Evolutionary conservation across 2,888 invertebrate genomes (phyloP), one percentile per base, ranked within the genome.

Genomic region (Ormyrus pomaceus): DNA sequence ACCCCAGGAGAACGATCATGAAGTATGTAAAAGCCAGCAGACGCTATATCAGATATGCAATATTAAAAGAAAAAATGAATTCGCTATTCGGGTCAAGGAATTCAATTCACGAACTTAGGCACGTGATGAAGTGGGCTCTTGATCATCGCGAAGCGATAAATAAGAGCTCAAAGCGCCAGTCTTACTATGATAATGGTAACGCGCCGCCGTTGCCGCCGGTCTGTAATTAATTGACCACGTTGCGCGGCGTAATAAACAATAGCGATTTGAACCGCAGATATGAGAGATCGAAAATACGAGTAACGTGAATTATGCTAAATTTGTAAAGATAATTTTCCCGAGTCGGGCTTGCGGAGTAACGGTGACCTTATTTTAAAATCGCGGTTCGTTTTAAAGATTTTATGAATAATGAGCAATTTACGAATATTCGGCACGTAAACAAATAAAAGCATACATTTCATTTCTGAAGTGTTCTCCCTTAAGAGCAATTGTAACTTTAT

Each of bases 71-170:
- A 78, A 78, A 66, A 56, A 46, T 53, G 59, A 53, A 45, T 53
- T 19, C 48, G 46, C 61, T 9, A 79, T 74, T 73, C 61, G 75
- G 75, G 79, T 80, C 75, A 80, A 70, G 75, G 69, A 80, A 66
- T 80, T 71, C 65, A 79, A 79, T 79, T 62, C 19, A 58, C 55
- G 9, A 74, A 68, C 34, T 71, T 64, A 69, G 78, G 51, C 46
- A 8, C n/a, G 64, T 13, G n/a, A 48, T 5, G 56, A 53, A 19
- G 5, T 53, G 8, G 59, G 8, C 70, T 70, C 71, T 71, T 66
- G 75, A 80, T 80, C 79, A 79, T 64, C 50, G 56, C n/a, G 19
- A 8, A 59, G 58, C 75, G 64, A 75, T 80, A 75, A 80, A 80
- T 80, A 80, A 80, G 56, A 58, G 13, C 48, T 48, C 58, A 34